Evolutionary conservation across 2,888 invertebrate species (phyloP).

Genomic region (Cosmorhoe ocellata): DNA sequence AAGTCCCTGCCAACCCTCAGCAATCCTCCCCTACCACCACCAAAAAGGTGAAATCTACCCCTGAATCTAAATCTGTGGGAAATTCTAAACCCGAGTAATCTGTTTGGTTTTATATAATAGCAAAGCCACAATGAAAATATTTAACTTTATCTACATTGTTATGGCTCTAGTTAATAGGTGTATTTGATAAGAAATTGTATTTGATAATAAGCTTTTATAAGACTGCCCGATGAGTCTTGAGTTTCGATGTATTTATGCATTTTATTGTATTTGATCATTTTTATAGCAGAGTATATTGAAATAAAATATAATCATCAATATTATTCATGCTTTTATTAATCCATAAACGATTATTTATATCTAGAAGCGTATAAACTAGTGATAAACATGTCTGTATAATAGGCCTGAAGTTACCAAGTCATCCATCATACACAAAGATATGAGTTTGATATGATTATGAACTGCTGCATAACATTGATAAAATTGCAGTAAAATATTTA

Average conservation of each 20-base stretch:
- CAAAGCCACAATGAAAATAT: conserved; percentile 58
- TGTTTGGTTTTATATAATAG: conserved; percentile 32
- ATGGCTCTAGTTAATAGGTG: conserved; percentile 54
- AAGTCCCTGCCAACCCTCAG: conserved; percentile 38
- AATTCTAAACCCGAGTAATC: conserved; percentile 39
- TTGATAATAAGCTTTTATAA: conserved; percentile 41
- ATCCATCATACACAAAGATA: conserved; percentile 24
- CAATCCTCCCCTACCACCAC: conserved; percentile 55
- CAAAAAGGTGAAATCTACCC: conserved; percentile 61
- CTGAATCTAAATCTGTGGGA: conserved; percentile 64
- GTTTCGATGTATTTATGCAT: conserved; percentile 53
- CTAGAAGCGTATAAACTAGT: conserved; percentile 27
- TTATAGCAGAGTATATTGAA: conserved; percentile 36
- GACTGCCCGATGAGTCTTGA: conserved; percentile 52
- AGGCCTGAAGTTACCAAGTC: conserved; percentile 27
- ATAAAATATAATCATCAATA: conserved; percentile 31
- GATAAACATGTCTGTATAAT: conserved; percentile 16
- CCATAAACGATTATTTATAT: conserved; percentile 27
- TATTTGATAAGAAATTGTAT: conserved; percentile 41
- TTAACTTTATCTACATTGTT: conserved; percentile 59
- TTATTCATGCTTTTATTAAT: conserved; percentile 31
- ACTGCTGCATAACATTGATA: conserved; percentile 19
- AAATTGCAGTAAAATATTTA: background rate
- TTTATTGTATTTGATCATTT: conserved; percentile 42
- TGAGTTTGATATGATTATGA: conserved; percentile 31